These are phyloP conservation scores for Chrysomela aeneicollis DNA, from an alignment of 2,888 invertebrate genomes.

Conservation along the genomic window DNA sequence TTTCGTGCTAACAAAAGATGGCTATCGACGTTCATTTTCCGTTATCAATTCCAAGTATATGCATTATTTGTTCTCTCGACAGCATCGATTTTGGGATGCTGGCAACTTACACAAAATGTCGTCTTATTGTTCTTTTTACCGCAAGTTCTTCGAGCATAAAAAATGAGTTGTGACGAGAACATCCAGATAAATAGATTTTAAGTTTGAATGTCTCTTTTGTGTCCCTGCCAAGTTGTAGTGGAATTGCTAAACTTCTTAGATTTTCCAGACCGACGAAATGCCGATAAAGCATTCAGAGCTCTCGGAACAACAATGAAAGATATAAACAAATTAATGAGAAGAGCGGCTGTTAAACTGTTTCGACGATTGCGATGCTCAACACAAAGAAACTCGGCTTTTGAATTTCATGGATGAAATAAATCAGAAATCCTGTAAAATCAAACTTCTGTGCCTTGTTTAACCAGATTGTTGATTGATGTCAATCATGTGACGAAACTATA, in stretches of 20 bases:
- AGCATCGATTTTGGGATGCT: slow-evolving; percentile 52
- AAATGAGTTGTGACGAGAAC: slow-evolving; percentile 54
- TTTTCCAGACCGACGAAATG: slow-evolving; percentile 31
- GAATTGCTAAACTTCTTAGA: slow-evolving; percentile 22
- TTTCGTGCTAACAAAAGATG: slow-evolving; percentile 45
- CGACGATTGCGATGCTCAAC: not conserved
- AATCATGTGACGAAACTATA: no score
- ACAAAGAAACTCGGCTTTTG: not conserved
- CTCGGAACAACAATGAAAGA: not conserved
- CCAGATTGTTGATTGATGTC: no score
- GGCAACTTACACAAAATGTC: slow-evolving; percentile 53
- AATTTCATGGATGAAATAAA: not conserved
- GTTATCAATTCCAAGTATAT: slow-evolving; percentile 46
- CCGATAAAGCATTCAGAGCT: slow-evolving; percentile 3
- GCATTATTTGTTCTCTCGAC: slow-evolving; percentile 49
- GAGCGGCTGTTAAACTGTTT: not conserved
- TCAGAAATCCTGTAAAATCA: not conserved
- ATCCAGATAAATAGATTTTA: slow-evolving; percentile 55
- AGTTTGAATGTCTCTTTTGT: slow-evolving; percentile 55
- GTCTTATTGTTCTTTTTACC: slow-evolving; percentile 39
- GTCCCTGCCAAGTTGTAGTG: slow-evolving; percentile 48
- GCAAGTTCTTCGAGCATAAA: slow-evolving; percentile 52
- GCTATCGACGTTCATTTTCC: slow-evolving; percentile 46
- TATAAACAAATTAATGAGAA: slow-evolving; percentile 5
- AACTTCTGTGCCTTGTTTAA: no score